phyloP scores from a whole-genome alignment of 2,888 invertebrate genomes.

The Ormyrus nitidulus region DNA sequence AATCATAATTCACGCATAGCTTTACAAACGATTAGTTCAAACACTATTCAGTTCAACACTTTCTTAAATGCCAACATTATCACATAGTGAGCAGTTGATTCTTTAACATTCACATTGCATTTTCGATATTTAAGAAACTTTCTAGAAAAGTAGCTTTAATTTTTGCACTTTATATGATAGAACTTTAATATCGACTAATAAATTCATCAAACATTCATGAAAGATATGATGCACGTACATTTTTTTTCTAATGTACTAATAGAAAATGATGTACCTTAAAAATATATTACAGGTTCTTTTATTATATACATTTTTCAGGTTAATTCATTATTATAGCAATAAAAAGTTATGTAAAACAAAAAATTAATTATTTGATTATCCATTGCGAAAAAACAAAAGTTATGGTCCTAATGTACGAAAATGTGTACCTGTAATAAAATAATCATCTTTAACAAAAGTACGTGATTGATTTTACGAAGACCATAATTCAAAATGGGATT shows the following conservation, averaged over 20 bases:
- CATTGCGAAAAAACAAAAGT: too few relatives aligned
- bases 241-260: background rate
- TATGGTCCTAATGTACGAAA: too few relatives aligned
- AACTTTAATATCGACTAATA: too few relatives aligned
- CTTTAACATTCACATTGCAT: background rate
- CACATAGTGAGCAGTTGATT: background rate
- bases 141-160: constrained; percentile 13
- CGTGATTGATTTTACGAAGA: too few relatives aligned
- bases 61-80: background rate
- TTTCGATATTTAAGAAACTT: background rate
- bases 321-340: too few relatives aligned
- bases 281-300: too few relatives aligned
- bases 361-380: too few relatives aligned
- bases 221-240: background rate
- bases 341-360: too few relatives aligned
- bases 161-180: constrained; percentile 9
- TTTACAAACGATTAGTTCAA: background rate
- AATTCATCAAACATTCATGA: too few relatives aligned
- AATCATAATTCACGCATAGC: background rate
- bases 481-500: too few relatives aligned
- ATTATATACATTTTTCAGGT: too few relatives aligned
- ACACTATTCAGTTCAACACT: background rate
- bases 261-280: background rate
- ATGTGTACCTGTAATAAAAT: constrained; percentile 2
- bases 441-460: too few relatives aligned